Evolutionary conservation across 2,888 invertebrate genomes (phyloP), one percentile per base, ranked within the genome.

Genomic region (Ichneumon xanthorius): DNA sequence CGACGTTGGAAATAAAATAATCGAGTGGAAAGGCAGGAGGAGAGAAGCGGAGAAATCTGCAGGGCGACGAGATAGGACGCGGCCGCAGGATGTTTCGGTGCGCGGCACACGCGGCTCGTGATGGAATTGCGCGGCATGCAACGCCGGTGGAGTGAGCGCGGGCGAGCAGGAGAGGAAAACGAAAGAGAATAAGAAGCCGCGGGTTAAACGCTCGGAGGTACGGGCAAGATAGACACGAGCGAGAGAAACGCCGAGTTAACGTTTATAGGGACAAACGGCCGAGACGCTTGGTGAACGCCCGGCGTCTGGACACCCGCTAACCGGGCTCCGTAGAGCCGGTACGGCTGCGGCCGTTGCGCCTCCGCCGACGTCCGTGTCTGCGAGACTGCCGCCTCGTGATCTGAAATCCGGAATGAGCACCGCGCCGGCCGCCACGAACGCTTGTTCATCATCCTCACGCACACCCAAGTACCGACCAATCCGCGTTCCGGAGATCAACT

Each of bases 81-180:
- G 22, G 55, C 79, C 86, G 87, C 89, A 90, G 90, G 89, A 91
- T 88, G 89, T 89, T 91, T 90, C 88, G 88, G 87, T 86, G 89
- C 81, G 53, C 73, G 63, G 37, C 50, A 48, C 33, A 70, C 73
- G 63, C 58, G 68, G 86, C 86, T 90, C 89, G 88, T 89, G 88
- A 89, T 88, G 88, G 90, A 90, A 90, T 89, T 89, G 88, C 89
- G 87, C 81, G 83, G 79, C 63, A 16, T 63, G 26, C 63, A 86
- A 85, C 86, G 75, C 78, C 61, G 70, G 45, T 26, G 65, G 50
- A 30, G 68, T 48, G 16, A 53, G 55, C 14, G 37, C 37, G 50
- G 58, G 22, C 65, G 22, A 70, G 33, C 61, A 70, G 70, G 33
- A 67, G 71, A 50, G 53, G 53, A 53, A 19, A 45, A 58, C 53